Evolutionary conservation across 2,113 vertebrate species (phyloP), one percentile per base, ranked within the genome.

Genomic region (Laticauda colubrina): DNA sequence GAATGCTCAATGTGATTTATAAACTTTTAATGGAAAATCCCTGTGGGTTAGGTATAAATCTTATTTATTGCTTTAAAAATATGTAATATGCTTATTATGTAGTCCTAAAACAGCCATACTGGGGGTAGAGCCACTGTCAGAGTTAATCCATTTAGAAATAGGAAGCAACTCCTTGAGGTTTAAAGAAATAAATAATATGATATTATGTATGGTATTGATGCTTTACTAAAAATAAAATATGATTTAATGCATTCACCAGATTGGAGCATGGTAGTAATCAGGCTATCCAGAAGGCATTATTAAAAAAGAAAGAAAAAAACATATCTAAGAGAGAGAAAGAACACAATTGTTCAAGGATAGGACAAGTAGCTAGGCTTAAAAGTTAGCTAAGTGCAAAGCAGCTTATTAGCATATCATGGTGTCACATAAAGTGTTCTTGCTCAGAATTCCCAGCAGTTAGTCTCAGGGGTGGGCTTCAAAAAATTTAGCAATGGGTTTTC

Each of bases 1-100:
- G 97, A 96, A 97, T 94, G 96, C 88, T 95, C 96, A 95, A 96
- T 89, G 95, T 97, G 97, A 97, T 97, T 97, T 97, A 97, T 97
- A 96, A 97, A 97, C 94, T 96, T 97, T 97, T 97, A 97, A 97
- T 97, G 97, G 97, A 97, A 97, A 97, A 97, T 97, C 96, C 97
- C 97, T 96, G 96, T 96, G 97, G 97, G 96, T 97, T 97, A 95
- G 95, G 93, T 97, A 97, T 97, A 97, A 97, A 97, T 97, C 97
- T 97, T 97, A 97, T 97, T 97, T 97, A 97, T 96, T 97, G 97
- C 96, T 93, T 95, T 96, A 95, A 95, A 96, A 97, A 95, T 96
- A 95, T 96, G 96, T 97, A 97, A 97, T 96, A 96, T 94, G 97
- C 97, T 97, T 96, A 97, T 96, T 97, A 96, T 97, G 94, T 96